A percentile compares a stretch with the other conserved stretches of the same genome.
Evolutionary conservation across 2,113 vertebrate genomes (phyloP).

Genomic region (Paracanthobrama guichenoti): DNA sequence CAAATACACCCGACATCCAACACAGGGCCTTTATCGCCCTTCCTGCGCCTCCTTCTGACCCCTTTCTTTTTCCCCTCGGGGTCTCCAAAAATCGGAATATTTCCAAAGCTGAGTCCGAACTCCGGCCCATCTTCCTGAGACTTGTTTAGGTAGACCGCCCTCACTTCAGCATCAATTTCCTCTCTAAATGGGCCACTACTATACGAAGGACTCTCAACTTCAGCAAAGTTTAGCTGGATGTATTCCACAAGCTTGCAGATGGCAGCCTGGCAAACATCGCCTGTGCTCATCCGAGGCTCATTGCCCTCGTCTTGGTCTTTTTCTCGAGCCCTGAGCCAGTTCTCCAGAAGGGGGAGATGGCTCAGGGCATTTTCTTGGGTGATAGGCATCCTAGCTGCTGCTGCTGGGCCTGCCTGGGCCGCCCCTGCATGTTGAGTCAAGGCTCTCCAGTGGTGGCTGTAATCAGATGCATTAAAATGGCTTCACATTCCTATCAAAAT

Average conservation of each 20-base stretch:
- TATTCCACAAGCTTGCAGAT: slow-evolving; percentile 91
- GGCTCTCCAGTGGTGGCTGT: slow-evolving; percentile 9
- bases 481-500: slow-evolving; percentile 50
- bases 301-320: slow-evolving; percentile 61
- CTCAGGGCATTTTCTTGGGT: slow-evolving; percentile 90
- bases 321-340: slow-evolving; percentile 78
- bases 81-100: slow-evolving; percentile 93
- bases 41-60: slow-evolving; percentile 78
- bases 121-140: slow-evolving; percentile 72
- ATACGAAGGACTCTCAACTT: slow-evolving; percentile 65
- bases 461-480: slow-evolving; percentile 36
- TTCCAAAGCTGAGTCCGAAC: slow-evolving; percentile 92
- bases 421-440: slow-evolving; percentile 72
- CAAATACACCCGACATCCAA: slow-evolving; percentile 93
- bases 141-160: slow-evolving; percentile 82
- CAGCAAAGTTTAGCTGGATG: slow-evolving; percentile 89
- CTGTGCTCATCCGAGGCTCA: slow-evolving; percentile 45
- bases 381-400: slow-evolving; percentile 85
- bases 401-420: slow-evolving; percentile 51
- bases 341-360: slow-evolving; percentile 86
- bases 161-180: slow-evolving; percentile 82
- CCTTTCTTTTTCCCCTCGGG: slow-evolving; percentile 85
- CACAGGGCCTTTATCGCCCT: slow-evolving; percentile 81
- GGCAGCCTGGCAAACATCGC: slow-evolving; percentile 82
- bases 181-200: slow-evolving; percentile 43